A percentile compares a stretch with the other conserved stretches of the same genome.
Conservation (phyloP, 2,888 invertebrate species). For the Agonum fuliginosum region DNA sequence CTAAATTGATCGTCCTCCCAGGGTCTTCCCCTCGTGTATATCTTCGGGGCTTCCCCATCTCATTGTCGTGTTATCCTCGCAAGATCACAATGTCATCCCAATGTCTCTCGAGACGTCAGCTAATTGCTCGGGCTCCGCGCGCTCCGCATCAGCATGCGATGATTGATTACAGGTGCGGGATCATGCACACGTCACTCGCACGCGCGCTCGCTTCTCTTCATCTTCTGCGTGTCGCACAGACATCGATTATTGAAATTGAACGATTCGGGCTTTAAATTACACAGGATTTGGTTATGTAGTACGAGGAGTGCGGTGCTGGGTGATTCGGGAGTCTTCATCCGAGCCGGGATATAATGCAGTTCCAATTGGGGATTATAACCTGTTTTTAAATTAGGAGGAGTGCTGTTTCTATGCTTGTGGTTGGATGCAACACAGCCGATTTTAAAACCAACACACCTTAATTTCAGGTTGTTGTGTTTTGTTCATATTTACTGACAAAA, state of each 20-base stretch:
- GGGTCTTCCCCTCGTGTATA: no score
- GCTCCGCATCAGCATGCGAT: slow-evolving; percentile 56
- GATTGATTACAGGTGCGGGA: slow-evolving; percentile 66
- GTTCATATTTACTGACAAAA: no score
- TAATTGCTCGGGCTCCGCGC: slow-evolving; percentile 29
- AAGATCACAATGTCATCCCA: slow-evolving; percentile 43
- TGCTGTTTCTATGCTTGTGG: no score
- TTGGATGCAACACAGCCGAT: no score
- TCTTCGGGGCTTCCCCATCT: slow-evolving; percentile 7
- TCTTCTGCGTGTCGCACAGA: slow-evolving; percentile 50
- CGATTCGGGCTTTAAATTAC: slow-evolving; percentile 56
- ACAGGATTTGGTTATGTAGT: slow-evolving; percentile 34
- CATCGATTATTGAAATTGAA: slow-evolving; percentile 60
- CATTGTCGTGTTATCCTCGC: slow-evolving; percentile 38
- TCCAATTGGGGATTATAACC: no score
- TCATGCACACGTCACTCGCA: slow-evolving; percentile 64
- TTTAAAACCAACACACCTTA: no score
- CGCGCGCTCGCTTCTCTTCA: slow-evolving; percentile 39
- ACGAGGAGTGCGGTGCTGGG: no score
- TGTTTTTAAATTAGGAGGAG: no score
- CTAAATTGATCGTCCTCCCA: no score
- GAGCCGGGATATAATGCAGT: no score
- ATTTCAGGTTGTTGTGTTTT: no score
- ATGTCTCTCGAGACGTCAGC: slow-evolving; percentile 33
- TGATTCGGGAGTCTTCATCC: no score